Evolutionary conservation across 2,888 invertebrate species (phyloP).

Genomic region (Leptodirus hochenwartii): DNA sequence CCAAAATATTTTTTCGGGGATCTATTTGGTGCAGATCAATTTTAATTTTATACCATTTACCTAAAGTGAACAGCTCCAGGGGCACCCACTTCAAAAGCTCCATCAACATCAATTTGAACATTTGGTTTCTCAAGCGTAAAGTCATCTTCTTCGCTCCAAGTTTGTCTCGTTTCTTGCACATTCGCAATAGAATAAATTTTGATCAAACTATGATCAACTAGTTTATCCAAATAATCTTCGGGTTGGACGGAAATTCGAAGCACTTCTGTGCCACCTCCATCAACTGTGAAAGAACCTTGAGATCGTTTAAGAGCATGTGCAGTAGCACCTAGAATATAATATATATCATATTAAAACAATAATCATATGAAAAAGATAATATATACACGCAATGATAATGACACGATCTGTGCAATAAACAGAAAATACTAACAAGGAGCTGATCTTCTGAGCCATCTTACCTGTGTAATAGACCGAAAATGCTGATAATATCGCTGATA

Average conservation of each 20-base stretch:
- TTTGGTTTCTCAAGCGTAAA: conserved; percentile 49
- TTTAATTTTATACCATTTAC: conserved; percentile 16
- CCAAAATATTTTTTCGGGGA: too few species aligned
- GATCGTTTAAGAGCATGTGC: conserved; percentile 40
- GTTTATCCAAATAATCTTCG: conserved; percentile 48
- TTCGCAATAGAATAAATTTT: conserved; percentile 56
- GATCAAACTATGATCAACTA: conserved; percentile 51
- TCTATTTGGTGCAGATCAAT: too few species aligned
- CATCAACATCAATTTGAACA: conserved; percentile 42
- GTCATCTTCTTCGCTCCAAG: conserved; percentile 57
- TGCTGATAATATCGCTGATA: conserved; percentile 42
- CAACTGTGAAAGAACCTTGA: conserved; percentile 39
- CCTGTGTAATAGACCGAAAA: conserved; percentile 53
- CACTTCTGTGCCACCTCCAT: conserved; percentile 42
- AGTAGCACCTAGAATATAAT: too few species aligned
- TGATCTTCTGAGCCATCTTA: conserved; percentile 41
- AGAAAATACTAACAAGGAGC: too few species aligned
- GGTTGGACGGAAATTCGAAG: conserved; percentile 41
- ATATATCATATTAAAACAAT: too few species aligned
- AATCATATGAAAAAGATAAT: too few species aligned
- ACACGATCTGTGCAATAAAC: too few species aligned
- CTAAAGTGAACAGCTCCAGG: conserved; percentile 34
- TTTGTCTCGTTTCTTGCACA: conserved; percentile 53
- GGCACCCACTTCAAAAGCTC: conserved; percentile 33
- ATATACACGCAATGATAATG: too few species aligned